phyloP scores from a whole-genome alignment of 1,140 invertebrate genomes.

The Polypedilum vanderplanki region DNA sequence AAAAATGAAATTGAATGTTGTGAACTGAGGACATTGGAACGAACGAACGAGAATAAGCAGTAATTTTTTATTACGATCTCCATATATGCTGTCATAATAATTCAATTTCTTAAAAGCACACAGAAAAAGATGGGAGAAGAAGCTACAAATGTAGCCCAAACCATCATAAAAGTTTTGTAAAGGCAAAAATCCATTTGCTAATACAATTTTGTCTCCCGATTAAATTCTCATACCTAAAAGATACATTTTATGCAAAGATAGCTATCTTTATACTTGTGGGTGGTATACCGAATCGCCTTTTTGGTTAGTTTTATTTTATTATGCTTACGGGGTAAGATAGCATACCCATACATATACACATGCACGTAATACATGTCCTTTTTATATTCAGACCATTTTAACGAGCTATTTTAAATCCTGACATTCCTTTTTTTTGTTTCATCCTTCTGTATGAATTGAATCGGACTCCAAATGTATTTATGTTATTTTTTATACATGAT shows the following conservation, averaged over 20 bases:
- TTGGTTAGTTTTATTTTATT: slow-evolving; percentile 28
- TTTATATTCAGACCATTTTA: slow-evolving; percentile 23
- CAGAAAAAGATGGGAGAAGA: too few species aligned
- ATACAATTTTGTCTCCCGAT: slow-evolving; percentile 24
- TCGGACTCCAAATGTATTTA: slow-evolving; percentile 26
- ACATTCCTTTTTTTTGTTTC: slow-evolving; percentile 24
- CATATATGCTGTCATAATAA: slow-evolving; percentile 25
- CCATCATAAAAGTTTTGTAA: neutral
- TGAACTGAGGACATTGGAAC: neutral
- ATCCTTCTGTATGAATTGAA: neutral
- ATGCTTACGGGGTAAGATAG: slow-evolving; percentile 22
- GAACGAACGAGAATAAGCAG: neutral
- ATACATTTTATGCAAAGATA: neutral
- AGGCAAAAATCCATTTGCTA: slow-evolving; percentile 26
- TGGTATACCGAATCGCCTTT: neutral
- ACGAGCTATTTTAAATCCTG: slow-evolving; percentile 24
- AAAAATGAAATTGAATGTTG: neutral
- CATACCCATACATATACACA: neutral
- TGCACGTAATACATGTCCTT: slow-evolving; percentile 3
- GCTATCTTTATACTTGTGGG: neutral
- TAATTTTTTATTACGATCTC: slow-evolving; percentile 24
- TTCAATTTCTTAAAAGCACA: slow-evolving; percentile 22
- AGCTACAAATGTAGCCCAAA: too few species aligned
- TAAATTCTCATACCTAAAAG: neutral
- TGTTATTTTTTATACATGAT: slow-evolving; percentile 27